Evolutionary conservation across 2,113 vertebrate species (phyloP).

Genomic region (Athene cunicularia): DNA sequence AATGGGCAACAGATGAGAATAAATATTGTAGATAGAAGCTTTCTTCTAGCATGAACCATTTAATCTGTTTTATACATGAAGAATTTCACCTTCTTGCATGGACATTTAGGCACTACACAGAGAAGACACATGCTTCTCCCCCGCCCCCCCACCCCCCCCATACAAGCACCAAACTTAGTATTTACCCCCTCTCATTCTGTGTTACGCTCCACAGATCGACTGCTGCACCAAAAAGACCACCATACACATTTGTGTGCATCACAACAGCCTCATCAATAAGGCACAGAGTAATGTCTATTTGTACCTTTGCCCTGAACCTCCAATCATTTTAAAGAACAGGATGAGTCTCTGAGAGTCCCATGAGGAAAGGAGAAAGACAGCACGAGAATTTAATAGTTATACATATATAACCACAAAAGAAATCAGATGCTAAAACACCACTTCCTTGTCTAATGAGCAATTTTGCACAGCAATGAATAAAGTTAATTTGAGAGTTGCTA

Average conservation of each 20-base stretch:
- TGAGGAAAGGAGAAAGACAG: neutral
- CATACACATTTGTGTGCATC: neutral
- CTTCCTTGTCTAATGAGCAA: neutral
- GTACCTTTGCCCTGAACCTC: neutral
- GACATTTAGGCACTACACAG: neutral
- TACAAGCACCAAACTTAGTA: neutral
- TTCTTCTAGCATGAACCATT: neutral
- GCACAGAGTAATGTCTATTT: neutral
- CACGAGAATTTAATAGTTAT: neutral
- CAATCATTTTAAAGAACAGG: neutral
- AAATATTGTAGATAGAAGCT: neutral
- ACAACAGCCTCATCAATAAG: neutral
- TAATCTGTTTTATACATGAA: neutral
- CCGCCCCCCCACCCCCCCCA: neutral
- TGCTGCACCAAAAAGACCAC: neutral
- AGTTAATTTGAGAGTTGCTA: neutral
- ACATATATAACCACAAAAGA: neutral
- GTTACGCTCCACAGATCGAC: neutral
- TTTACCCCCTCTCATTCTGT: neutral
- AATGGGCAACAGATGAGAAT: neutral
- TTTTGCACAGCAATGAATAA: neutral
- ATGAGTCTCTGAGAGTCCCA: neutral
- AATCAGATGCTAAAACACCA: neutral
- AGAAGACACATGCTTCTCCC: fast-evolving
- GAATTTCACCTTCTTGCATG: neutral